Evolutionary conservation across 2,797 vertebrate species (phyloP).

Genomic region (Naso thynnoides): DNA sequence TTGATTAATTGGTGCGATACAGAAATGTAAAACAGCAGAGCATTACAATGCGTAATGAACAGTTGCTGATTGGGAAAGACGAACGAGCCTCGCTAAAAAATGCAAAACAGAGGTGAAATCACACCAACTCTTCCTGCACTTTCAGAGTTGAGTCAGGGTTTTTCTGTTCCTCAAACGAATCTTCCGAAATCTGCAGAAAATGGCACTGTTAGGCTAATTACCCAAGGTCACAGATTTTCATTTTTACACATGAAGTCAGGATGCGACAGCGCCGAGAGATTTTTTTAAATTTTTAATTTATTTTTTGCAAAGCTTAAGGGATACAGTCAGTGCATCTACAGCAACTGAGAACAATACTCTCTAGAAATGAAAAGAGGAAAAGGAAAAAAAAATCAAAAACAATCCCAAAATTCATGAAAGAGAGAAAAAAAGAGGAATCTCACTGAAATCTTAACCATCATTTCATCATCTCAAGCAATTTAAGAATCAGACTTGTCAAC

Average conservation of each 20-base stretch:
- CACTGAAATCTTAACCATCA: too few relatives aligned
- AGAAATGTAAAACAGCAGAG: constrained; percentile 81
- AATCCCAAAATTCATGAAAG: too few relatives aligned
- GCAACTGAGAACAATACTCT: too few relatives aligned
- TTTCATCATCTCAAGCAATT: too few relatives aligned
- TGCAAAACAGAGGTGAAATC: constrained; percentile 45
- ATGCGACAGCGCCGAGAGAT: too few relatives aligned
- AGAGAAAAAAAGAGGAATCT: too few relatives aligned
- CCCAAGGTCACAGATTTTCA: neutral
- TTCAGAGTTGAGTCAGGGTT: constrained; percentile 41
- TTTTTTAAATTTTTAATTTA: too few relatives aligned
- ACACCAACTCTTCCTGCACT: constrained; percentile 3
- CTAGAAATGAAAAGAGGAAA: too few relatives aligned
- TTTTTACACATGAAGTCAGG: neutral
- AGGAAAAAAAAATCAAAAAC: too few relatives aligned
- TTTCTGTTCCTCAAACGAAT: neutral
- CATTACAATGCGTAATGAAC: constrained; percentile 61
- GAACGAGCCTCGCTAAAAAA: constrained; percentile 25
- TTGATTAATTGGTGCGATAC: constrained; percentile 84
- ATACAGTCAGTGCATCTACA: too few relatives aligned
- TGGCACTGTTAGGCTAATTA: neutral
- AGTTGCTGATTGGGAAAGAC: constrained; percentile 59
- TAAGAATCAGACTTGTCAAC: too few relatives aligned
- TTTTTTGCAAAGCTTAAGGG: too few relatives aligned
- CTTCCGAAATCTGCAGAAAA: neutral